phyloP scores from a whole-genome alignment of 2,113 vertebrate species.

The Eonycteris spelaea region DNA sequence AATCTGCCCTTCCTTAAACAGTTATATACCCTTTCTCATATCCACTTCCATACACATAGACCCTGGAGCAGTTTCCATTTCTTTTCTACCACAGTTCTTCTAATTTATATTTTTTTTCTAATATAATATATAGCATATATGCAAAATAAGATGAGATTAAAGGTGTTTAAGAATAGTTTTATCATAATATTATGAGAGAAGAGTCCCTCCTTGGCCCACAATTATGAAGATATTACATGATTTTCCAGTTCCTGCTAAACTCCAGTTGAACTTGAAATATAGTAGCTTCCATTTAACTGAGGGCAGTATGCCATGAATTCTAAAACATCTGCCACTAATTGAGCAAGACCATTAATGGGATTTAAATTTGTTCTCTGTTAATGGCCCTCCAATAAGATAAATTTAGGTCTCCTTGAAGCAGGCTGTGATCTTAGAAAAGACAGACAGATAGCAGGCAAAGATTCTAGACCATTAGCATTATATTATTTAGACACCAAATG shows the following conservation, averaged over 20 bases:
- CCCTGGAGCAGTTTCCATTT: background rate
- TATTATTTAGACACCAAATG: background rate
- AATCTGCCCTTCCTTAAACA: background rate
- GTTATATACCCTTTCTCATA: background rate
- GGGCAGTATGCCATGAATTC: constrained; percentile 63
- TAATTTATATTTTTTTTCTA: background rate
- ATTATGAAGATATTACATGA: background rate
- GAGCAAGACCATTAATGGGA: constrained; percentile 71
- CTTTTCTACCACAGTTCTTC: background rate
- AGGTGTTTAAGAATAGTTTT: background rate
- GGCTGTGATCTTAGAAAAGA: background rate
- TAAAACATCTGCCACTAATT: constrained; percentile 69
- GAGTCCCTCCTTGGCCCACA: background rate
- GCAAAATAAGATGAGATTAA: background rate
- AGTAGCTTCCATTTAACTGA: constrained; percentile 60
- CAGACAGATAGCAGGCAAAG: background rate
- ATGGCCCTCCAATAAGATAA: constrained; percentile 68
- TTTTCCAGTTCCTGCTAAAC: constrained; percentile 35
- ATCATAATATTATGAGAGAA: background rate
- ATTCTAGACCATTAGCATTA: background rate
- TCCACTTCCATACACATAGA: background rate
- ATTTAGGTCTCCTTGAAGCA: constrained; percentile 38
- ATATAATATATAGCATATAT: background rate
- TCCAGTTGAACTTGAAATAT: constrained; percentile 41
- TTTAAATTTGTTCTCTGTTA: constrained; percentile 76